Evolutionary conservation across 2,113 vertebrate genomes (phyloP).

Genomic region (Ibidorhyncha struthersii): DNA sequence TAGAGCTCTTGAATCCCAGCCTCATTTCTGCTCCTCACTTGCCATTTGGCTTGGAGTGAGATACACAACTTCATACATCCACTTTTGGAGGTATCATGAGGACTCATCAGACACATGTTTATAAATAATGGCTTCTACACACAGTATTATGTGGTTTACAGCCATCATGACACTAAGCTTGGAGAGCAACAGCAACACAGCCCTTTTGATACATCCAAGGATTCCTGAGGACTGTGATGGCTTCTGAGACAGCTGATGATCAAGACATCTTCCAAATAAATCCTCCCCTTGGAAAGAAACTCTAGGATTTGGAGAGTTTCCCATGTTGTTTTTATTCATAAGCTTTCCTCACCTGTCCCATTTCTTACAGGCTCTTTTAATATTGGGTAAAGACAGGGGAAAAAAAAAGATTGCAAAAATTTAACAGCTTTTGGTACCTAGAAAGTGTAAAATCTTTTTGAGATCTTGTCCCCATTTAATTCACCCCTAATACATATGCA

Average conservation of each 20-base stretch:
- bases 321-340: not conserved
- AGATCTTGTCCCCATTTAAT: not conserved
- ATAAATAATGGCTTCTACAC: not conserved
- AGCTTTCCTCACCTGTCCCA: not conserved
- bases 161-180: not conserved
- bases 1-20: not conserved
- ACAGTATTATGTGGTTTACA: not conserved
- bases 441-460: not conserved
- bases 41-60: not conserved
- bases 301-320: not conserved
- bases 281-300: not conserved
- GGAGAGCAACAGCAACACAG: not conserved
- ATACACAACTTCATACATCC: not conserved
- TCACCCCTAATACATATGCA: not conserved
- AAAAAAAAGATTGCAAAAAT: not conserved
- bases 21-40: not conserved
- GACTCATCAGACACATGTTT: not conserved
- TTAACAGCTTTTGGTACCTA: not conserved
- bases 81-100: not conserved
- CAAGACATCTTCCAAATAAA: not conserved
- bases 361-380: not conserved
- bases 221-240: not conserved
- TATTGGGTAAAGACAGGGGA: accelerated
- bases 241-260: not conserved
- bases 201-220: not conserved